Percentiles rank a stretch among this genome's conserved stretches.
These are phyloP conservation scores for Homarus gammarus DNA, from an alignment of 2,888 invertebrate genomes.

Conservation along the genomic window DNA sequence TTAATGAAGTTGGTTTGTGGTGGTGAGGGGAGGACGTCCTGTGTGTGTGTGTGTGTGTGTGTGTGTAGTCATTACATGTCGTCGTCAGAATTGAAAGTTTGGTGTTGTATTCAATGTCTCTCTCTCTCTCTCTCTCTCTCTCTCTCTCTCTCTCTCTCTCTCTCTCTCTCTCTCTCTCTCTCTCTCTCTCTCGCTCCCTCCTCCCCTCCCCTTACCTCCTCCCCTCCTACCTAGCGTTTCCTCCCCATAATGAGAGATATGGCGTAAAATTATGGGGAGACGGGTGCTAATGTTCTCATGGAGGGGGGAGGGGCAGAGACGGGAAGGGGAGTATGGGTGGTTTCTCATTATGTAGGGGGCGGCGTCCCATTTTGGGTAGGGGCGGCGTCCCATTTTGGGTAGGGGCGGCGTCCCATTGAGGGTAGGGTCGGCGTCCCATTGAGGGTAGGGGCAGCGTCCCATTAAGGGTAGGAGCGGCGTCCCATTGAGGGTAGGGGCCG, in stretches of 20 bases:
- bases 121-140: not conserved
- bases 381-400: no score
- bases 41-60: conserved; percentile 2
- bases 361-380: no score
- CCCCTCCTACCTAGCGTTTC: not conserved
- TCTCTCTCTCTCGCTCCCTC: no score
- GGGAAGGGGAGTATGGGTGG: no score
- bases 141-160: no score
- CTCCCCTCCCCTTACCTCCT: not conserved
- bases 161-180: no score
- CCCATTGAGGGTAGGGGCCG: not conserved
- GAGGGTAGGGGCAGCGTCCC: no score
- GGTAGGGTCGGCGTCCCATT: no score
- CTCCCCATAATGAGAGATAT: not conserved
- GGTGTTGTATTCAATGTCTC: not conserved
- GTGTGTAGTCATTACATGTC: not conserved
- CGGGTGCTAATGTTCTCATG: not conserved
- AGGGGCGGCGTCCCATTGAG: no score
- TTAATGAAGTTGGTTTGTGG: conserved; percentile 22
- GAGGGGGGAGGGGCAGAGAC: not conserved
- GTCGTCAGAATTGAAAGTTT: not conserved
- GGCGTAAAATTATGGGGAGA: not conserved
- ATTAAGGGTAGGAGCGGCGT: no score
- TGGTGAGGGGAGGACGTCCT: not conserved
- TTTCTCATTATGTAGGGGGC: no score